Conservation (phyloP, 2,888 invertebrate species). For the Notodonta ziczac region DNA sequence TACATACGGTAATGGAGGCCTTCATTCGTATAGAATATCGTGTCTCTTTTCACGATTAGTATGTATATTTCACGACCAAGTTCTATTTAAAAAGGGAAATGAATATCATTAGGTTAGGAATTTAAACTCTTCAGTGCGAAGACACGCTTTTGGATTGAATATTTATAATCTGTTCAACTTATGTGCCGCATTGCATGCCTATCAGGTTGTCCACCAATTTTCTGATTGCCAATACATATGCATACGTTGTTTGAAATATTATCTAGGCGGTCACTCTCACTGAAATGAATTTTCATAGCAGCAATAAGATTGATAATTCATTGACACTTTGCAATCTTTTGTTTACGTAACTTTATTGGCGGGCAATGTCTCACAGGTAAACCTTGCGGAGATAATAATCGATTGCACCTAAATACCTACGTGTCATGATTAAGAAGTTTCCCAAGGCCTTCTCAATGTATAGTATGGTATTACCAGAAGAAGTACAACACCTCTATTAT, state of each 20-base stretch:
- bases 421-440: too few species aligned
- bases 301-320: too few species aligned
- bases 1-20: conserved; percentile 77
- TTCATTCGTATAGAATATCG: conserved; percentile 68
- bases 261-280: too few species aligned
- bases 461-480: background rate
- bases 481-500: background rate
- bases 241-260: too few species aligned
- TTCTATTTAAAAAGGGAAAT: conserved; percentile 61
- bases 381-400: too few species aligned
- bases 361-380: too few species aligned
- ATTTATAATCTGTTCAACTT: conserved; percentile 24
- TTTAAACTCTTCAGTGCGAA: conserved; percentile 49
- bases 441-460: background rate
- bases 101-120: conserved; percentile 67
- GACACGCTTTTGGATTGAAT: conserved; percentile 51
- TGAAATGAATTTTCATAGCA: too few species aligned
- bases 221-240: too few species aligned
- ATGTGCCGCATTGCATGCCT: background rate
- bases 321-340: too few species aligned
- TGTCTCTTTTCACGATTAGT: conserved; percentile 41
- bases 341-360: too few species aligned
- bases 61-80: conserved; percentile 73
- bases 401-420: too few species aligned
- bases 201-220: background rate